A percentile compares a stretch with the other conserved stretches of the same genome.
Evolutionary conservation across 2,113 vertebrate species (phyloP).

Genomic region (Mus spicilegus): DNA sequence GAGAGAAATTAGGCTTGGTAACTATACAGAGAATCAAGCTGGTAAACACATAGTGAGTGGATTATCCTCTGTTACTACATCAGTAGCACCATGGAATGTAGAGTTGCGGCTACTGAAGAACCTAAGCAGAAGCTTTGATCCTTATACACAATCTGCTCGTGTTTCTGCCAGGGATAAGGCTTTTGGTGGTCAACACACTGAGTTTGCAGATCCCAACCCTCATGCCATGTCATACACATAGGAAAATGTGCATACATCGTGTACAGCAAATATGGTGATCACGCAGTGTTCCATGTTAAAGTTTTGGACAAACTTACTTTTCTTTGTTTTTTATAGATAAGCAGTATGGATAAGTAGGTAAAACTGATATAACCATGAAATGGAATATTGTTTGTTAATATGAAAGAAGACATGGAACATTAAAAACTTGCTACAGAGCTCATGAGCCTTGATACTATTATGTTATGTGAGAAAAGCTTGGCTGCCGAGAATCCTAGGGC

Average conservation of each 20-base stretch:
- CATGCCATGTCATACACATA: fast-evolving
- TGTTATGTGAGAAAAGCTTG: not conserved
- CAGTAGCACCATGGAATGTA: not conserved
- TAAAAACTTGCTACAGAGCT: not conserved
- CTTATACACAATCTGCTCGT: not conserved
- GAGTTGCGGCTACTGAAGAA: not conserved
- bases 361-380: not conserved
- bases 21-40: constrained; percentile 16
- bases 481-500: not conserved
- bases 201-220: not conserved
- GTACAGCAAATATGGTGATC: not conserved
- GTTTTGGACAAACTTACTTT: not conserved
- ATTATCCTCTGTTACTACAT: constrained; percentile 2
- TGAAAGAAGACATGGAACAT: not conserved
- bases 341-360: not conserved
- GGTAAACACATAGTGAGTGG: constrained; percentile 37
- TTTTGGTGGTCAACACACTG: not conserved
- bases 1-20: constrained; percentile 39
- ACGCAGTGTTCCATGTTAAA: not conserved
- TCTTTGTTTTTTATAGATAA: not conserved
- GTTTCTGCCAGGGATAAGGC: not conserved
- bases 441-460: not conserved
- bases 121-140: not conserved
- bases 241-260: not conserved
- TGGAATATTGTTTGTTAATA: not conserved